Evolutionary conservation across 2,888 invertebrate genomes (phyloP), one percentile per base, ranked within the genome.

Genomic region (Caenorhabditis doughertyi): DNA sequence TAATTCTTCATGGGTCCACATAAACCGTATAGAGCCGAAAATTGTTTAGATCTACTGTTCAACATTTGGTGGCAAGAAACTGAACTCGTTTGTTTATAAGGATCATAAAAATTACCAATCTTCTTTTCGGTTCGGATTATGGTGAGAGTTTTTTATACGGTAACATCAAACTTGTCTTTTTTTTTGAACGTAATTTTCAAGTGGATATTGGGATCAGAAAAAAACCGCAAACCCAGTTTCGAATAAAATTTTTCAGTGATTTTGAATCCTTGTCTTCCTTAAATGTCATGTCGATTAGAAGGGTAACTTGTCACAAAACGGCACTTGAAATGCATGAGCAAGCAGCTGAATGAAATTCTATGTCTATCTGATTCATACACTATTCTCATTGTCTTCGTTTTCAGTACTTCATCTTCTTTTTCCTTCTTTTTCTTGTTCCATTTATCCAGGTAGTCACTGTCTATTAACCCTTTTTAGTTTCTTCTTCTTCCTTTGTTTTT

Each of bases 221-320:
- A n/a, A n/a, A n/a, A n/a, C n/a, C n/a, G n/a, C n/a, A n/a, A n/a
- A n/a, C n/a, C n/a, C n/a, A n/a, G n/a, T n/a, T n/a, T n/a, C n/a
- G n/a, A n/a, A n/a, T 27, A 4, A 11, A 25, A 25, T 60, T 73
- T 53, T 73, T 53, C 67, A 39, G 35, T 56, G 67, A 68, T 76
- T 76, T 72, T 29, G 21, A 67, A 27, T 53, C 60, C n/a, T 56
- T 58, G 25, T 25, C 32, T 58, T n/a, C 18, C 27, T 51, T 27
- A 76, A 76, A 68, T 68, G 76, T 76, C 76, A 76, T 39, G 27
- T 49, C 67, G 76, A 60, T 76, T 67, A 67, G 76, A 76, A 47
- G 76, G 51, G 76, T 76, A 76, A 76, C 76, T 76, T 76, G 76
- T 76, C 76, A 76, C 76, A 67, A 68, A 76, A 67, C 65, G 56